phyloP scores from a whole-genome alignment of 2,797 vertebrate genomes.

The Clarias laeviceps region DNA sequence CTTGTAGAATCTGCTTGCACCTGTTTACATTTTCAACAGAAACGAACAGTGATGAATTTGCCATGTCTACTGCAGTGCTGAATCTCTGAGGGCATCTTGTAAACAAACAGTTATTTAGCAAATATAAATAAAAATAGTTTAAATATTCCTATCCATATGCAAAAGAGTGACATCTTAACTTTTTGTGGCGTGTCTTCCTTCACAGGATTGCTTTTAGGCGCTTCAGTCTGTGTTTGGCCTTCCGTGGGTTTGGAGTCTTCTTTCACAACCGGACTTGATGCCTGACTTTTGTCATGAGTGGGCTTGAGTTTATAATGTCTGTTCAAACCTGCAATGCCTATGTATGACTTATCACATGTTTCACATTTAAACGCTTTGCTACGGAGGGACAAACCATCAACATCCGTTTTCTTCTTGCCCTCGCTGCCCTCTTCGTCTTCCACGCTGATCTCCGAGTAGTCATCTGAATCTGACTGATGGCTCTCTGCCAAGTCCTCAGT shows the following conservation, averaged over 20 bases:
- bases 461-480: conserved; percentile 90
- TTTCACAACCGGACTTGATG: conserved; percentile 32
- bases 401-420: conserved; percentile 59
- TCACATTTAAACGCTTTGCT: conserved; percentile 86
- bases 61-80: neutral
- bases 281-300: conserved; percentile 72
- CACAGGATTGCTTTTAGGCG: conserved; percentile 35
- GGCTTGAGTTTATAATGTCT: conserved; percentile 92
- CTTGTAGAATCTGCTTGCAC: conserved; percentile 53
- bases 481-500: conserved; percentile 89
- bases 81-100: neutral
- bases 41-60: neutral
- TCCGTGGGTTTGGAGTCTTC: conserved; percentile 53
- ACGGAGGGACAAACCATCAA: conserved; percentile 76
- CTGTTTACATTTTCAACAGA: conserved; percentile 42
- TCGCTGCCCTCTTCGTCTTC: conserved; percentile 84
- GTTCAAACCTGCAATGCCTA: conserved; percentile 88
- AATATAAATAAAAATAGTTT: neutral
- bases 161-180: conserved; percentile 59
- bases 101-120: neutral
- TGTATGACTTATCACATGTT: conserved; percentile 91
- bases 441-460: conserved; percentile 90
- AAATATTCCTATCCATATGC: neutral
- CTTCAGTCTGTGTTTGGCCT: conserved; percentile 33
- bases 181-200: conserved; percentile 52